Conservation (phyloP, 2,888 invertebrate genomes). For the Habroteleia sp. region DNA sequence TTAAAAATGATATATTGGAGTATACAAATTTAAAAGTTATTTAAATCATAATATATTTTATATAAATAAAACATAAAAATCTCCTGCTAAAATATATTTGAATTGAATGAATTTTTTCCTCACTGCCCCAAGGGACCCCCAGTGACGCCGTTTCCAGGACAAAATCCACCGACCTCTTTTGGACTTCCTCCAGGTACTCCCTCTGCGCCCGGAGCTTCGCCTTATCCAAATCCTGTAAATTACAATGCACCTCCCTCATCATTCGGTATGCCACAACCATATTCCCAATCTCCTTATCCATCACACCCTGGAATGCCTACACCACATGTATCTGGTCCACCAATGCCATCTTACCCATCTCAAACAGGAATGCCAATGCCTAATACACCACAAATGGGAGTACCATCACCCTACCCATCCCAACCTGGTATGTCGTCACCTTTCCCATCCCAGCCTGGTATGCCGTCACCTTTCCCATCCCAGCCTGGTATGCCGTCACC, state of each 20-base stretch:
- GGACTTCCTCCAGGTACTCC: constrained; percentile 77
- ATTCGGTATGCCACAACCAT: constrained; percentile 77
- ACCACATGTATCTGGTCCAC: too few relatives aligned
- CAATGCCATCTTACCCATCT: too few relatives aligned
- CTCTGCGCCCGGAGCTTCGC: constrained; percentile 72
- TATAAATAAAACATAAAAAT: too few relatives aligned
- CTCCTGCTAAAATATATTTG: constrained; percentile 16
- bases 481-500: constrained; percentile 44
- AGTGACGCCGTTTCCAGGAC: constrained; percentile 72
- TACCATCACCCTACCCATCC: too few relatives aligned
- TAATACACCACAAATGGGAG: too few relatives aligned
- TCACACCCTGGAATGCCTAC: constrained; percentile 60
- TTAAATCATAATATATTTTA: too few relatives aligned
- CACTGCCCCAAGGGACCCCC: constrained; percentile 74
- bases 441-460: constrained; percentile 32
- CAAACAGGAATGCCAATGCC: constrained; percentile 42
- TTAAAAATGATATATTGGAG: too few relatives aligned
- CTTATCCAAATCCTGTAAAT: constrained; percentile 67
- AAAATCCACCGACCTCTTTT: constrained; percentile 76
- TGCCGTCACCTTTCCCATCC: constrained; percentile 61
- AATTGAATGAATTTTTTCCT: constrained; percentile 45
- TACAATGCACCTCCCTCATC: constrained; percentile 70
- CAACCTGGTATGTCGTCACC: too few relatives aligned
- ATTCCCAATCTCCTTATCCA: constrained; percentile 64
- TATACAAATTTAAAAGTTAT: too few relatives aligned